Evolutionary conservation across 1,140 invertebrate genomes (phyloP).

Genomic region (Halyomorpha halys): DNA sequence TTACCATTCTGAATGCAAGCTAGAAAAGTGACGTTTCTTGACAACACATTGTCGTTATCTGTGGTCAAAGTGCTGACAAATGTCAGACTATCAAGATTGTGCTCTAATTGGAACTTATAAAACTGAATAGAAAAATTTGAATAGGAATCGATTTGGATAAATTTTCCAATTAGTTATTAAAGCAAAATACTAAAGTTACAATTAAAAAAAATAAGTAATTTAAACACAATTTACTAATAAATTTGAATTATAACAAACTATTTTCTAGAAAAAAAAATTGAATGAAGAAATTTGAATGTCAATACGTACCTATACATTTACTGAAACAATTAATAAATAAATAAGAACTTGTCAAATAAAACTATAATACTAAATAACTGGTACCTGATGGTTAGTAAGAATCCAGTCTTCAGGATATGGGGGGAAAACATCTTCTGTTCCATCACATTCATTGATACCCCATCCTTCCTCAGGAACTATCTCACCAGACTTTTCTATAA

Average conservation of each 20-base stretch:
- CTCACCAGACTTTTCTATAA: constrained; percentile 63
- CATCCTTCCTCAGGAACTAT: constrained; percentile 48
- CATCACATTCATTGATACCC: constrained; percentile 56
- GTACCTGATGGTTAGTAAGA: background rate
- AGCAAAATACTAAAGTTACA: too few relatives aligned
- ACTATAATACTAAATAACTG: background rate
- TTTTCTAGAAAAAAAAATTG: background rate
- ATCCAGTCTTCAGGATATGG: constrained; percentile 66
- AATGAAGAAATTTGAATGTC: constrained; percentile 16
- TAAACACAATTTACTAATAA: too few relatives aligned
- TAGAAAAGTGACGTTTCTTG: too few relatives aligned
- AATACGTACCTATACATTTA: background rate
- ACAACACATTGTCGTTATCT: too few relatives aligned
- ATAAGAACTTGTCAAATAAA: background rate
- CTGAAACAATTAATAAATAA: background rate
- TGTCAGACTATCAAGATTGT: too few relatives aligned
- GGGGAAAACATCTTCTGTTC: constrained; percentile 54
- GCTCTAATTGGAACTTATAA: too few relatives aligned
- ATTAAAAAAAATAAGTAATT: too few relatives aligned
- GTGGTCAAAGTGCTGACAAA: background rate
- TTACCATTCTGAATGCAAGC: too few relatives aligned
- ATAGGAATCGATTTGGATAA: background rate
- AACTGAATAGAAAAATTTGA: background rate
- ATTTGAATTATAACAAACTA: background rate
- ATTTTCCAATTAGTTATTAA: too few relatives aligned